Base-by-base conservation (phyloP, 1,140 invertebrate genomes). In the Sycophila sp. region DNA sequence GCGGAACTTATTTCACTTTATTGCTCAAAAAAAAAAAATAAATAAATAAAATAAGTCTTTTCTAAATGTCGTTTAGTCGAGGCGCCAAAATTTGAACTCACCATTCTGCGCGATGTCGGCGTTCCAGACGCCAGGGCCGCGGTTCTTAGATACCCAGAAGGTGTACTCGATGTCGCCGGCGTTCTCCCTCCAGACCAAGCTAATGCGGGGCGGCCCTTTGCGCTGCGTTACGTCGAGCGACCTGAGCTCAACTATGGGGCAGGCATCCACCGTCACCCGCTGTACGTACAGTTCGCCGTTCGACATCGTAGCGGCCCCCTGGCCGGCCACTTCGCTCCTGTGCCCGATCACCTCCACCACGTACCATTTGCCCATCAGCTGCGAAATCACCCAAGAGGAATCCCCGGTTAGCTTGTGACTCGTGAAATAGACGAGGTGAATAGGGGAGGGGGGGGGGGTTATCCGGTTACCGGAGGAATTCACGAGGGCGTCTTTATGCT, bases 311-410 rank as follows among this genome's bases (percentile, higher is more conserved):
- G 19, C 30, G 22, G 19, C 36, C 8, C 10, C 22, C 11, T 53
- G 55, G 5, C 56, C n/a, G n/a, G n/a, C 22, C 4, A 22, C 10
- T 10, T 56, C 51, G 28, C 1, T 24, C 19, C 19, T 71, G 28
- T 71, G 69, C 40, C 65, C 69, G 26, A 71, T 58, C 8, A 71
- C 60, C 28, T 71, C 60, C 1, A 71, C 69, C n/a, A 71, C 60
- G 69, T 71, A 71, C 69, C 69, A 71, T 24, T 71, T 71, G 26
- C 69, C 69, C 69, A 71, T 64, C 17, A 47, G 38, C 69, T 71
- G 45, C 15, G 30, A 19, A 63, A 32, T 4, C 26, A 63, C 6
- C n/a, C n/a, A n/a, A 42, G 38, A 42, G 36, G 19, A 66, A 40
- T 59, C 19, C 34, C 5, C 5, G 34, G 11, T 36, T 36, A 36